Conservation (phyloP, 1,140 invertebrate species). For the Ips nitidus region DNA sequence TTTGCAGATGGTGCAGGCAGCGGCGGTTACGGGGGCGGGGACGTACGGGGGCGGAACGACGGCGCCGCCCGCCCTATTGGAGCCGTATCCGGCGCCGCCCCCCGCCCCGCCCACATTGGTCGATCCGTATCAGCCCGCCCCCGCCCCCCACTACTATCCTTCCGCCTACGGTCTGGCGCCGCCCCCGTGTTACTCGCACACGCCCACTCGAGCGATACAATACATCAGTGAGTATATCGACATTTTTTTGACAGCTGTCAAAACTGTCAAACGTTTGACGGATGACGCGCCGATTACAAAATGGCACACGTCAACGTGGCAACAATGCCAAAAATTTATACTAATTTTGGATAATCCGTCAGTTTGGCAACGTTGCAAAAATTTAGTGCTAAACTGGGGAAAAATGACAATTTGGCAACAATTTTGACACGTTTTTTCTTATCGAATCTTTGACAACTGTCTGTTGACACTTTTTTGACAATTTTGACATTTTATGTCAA, state of each 20-base stretch:
- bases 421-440: too few species aligned
- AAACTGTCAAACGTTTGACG: too few species aligned
- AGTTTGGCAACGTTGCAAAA: too few species aligned
- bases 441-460: too few species aligned
- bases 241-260: conserved; percentile 30
- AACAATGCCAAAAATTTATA: too few species aligned
- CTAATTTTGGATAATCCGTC: too few species aligned
- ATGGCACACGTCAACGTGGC: too few species aligned
- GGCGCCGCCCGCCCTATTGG: conserved; percentile 49
- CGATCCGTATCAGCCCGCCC: conserved; percentile 58
- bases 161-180: conserved; percentile 63
- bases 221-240: conserved; percentile 60
- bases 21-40: conserved; percentile 50
- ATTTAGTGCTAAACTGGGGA: too few species aligned
- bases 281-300: too few species aligned
- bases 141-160: conserved; percentile 66
- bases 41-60: conserved; percentile 41
- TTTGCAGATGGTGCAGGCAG: conserved; percentile 44
- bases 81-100: conserved; percentile 57
- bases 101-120: conserved; percentile 52
- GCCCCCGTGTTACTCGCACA: conserved; percentile 68
- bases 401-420: too few species aligned
- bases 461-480: too few species aligned
- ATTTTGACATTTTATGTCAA: too few species aligned
- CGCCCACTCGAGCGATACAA: conserved; percentile 63